Percentiles rank a stretch among this genome's conserved stretches.
Conservation (phyloP, 2,888 invertebrate genomes). For the Amphipoea oculea region DNA sequence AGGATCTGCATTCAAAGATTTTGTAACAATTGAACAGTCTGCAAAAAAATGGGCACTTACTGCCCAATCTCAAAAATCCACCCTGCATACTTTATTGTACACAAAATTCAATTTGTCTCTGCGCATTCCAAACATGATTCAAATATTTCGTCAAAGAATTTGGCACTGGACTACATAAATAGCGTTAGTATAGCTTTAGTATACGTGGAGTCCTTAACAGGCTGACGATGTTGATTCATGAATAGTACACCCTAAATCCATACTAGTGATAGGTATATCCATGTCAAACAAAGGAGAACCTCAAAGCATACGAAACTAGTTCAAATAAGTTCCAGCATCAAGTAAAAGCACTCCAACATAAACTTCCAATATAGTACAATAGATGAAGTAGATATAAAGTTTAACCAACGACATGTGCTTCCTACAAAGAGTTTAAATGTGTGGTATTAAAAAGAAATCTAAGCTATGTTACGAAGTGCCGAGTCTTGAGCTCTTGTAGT, state of each 20-base stretch:
- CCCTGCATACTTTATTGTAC: not conserved
- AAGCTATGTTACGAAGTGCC: conserved; percentile 82
- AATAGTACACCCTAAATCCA: not conserved
- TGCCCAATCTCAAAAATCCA: not conserved
- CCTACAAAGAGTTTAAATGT: conserved; percentile 86
- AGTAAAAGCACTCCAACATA: conserved; percentile 54
- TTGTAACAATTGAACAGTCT: not conserved
- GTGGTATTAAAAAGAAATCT: conserved; percentile 89
- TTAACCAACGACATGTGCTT: conserved; percentile 78
- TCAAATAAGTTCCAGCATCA: conserved; percentile 37
- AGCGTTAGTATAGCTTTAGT: too few species aligned
- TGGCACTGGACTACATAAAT: not conserved
- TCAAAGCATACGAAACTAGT: conserved; percentile 35
- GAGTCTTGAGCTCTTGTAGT: conserved; percentile 76
- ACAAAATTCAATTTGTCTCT: not conserved
- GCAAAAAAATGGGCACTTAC: not conserved
- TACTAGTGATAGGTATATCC: not conserved
- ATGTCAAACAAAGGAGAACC: not conserved
- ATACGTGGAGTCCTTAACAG: not conserved
- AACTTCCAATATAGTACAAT: conserved; percentile 66
- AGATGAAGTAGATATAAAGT: conserved; percentile 71
- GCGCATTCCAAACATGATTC: not conserved
- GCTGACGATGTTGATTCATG: not conserved
- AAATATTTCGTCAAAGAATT: not conserved
- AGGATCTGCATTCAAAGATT: not conserved